phyloP scores from a whole-genome alignment of 2,888 invertebrate species.

The Coelogynopora nodosa region DNA sequence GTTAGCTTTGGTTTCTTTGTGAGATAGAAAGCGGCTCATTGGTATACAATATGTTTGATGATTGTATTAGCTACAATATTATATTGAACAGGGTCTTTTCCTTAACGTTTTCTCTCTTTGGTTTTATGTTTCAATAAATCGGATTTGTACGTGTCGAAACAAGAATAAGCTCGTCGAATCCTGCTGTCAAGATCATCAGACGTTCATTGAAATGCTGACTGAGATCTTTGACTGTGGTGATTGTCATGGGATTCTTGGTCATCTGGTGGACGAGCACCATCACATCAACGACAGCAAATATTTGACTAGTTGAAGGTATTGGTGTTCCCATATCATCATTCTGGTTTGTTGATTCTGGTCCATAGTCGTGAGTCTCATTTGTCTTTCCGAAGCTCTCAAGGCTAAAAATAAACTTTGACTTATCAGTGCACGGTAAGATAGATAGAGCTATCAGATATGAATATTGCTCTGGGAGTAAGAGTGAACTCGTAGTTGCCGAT shows the following conservation, averaged over 20 bases:
- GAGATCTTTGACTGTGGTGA: background rate
- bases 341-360: background rate
- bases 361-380: background rate
- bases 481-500: slow-evolving; percentile 44
- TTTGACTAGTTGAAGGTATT: too few relatives aligned
- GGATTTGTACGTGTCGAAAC: background rate
- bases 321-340: too few relatives aligned
- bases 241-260: too few relatives aligned
- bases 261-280: too few relatives aligned
- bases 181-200: background rate
- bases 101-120: background rate
- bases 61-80: background rate
- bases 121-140: background rate
- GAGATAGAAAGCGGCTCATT: slow-evolving; percentile 26
- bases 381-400: background rate
- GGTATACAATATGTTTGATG: slow-evolving; percentile 9
- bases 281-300: slow-evolving; percentile 20
- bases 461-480: slow-evolving; percentile 39
- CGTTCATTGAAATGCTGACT: background rate
- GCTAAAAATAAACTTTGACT: slow-evolving; percentile 37
- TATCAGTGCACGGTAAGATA: slow-evolving; percentile 33
- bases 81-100: slow-evolving; percentile 9
- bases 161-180: background rate
- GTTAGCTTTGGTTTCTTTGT: slow-evolving; percentile 18
- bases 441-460: slow-evolving; percentile 33